A percentile compares a stretch with the other conserved stretches of the same genome.
phyloP scores from a whole-genome alignment of 2,797 vertebrate genomes.

The Manis javanica region DNA sequence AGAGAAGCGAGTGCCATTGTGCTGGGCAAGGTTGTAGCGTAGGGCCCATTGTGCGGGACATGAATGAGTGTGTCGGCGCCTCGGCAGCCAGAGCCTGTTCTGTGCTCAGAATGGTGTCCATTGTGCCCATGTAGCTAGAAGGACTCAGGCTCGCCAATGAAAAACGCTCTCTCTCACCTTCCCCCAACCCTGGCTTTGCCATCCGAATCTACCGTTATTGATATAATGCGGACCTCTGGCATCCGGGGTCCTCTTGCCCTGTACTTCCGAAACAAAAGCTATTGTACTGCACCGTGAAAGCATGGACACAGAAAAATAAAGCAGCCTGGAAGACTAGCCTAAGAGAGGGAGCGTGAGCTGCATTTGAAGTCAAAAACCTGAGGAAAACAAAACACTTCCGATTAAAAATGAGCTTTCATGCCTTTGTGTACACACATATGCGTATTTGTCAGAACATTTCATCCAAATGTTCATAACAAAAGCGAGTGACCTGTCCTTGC shows the following conservation, averaged over 20 bases:
- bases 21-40: constrained; percentile 85
- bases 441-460: constrained; percentile 71
- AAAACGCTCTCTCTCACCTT: constrained; percentile 85
- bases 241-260: constrained; percentile 85
- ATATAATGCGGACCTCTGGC: constrained; percentile 88
- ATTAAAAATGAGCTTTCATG: constrained; percentile 84
- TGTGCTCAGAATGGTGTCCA: constrained; percentile 85
- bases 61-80: constrained; percentile 76
- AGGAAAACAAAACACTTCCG: constrained; percentile 85
- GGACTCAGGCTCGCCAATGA: constrained; percentile 83
- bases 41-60: constrained; percentile 85
- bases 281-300: constrained; percentile 86
- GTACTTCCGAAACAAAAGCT: constrained; percentile 89
- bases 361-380: constrained; percentile 86
- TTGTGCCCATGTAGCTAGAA: constrained; percentile 86
- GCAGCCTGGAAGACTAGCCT: constrained; percentile 76
- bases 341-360: constrained; percentile 77
- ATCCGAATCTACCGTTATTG: constrained; percentile 85
- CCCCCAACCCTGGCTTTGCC: constrained; percentile 85
- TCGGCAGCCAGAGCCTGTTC: constrained; percentile 79
- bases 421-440: constrained; percentile 78
- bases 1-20: constrained; percentile 85
- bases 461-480: constrained; percentile 83
- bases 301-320: constrained; percentile 81
- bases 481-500: constrained; percentile 88